Evolutionary conservation across 2,797 vertebrate species (phyloP).

Genomic region (Phrynocephalus forsythii): DNA sequence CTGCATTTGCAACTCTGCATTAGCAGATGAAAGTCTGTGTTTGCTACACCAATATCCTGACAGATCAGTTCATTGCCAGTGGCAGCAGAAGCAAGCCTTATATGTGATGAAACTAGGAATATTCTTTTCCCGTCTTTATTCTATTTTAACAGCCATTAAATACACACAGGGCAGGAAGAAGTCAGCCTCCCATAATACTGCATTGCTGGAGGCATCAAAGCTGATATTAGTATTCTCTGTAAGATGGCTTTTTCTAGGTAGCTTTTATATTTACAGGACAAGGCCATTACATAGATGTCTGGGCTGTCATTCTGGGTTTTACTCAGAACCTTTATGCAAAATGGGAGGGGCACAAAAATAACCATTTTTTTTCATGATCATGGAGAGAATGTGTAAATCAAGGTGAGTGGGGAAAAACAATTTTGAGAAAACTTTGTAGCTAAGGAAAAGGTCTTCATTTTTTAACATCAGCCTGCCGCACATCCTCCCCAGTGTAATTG

Average conservation of each 20-base stretch:
- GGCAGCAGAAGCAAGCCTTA: slow-evolving; percentile 13
- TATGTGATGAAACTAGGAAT: not conserved
- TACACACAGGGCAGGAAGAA: slow-evolving; percentile 35
- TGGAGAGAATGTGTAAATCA: slow-evolving; percentile 51
- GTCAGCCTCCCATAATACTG: slow-evolving; percentile 43
- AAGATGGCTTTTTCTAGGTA: slow-evolving; percentile 34
- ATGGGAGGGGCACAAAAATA: slow-evolving; percentile 40
- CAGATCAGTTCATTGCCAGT: not conserved
- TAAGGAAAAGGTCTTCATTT: not conserved
- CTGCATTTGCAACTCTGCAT: slow-evolving; percentile 6
- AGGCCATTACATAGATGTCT: slow-evolving; percentile 52
- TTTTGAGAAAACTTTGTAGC: slow-evolving; percentile 29
- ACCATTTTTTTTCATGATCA: slow-evolving; percentile 35
- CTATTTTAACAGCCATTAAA: slow-evolving; percentile 46
- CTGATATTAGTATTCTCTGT: slow-evolving; percentile 45
- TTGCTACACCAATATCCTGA: slow-evolving; percentile 34
- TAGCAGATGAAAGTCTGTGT: slow-evolving; percentile 20
- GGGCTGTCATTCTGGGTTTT: slow-evolving; percentile 53
- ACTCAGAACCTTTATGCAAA: slow-evolving; percentile 57
- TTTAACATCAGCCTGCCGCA: slow-evolving; percentile 33
- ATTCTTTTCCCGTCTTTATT: slow-evolving; percentile 9
- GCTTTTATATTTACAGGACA: slow-evolving; percentile 55
- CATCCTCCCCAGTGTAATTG: not conserved
- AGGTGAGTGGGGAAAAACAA: slow-evolving; percentile 17
- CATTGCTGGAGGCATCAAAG: slow-evolving; percentile 26